phyloP scores from a whole-genome alignment of 1,140 invertebrate genomes.

The Drosophila parvula region DNA sequence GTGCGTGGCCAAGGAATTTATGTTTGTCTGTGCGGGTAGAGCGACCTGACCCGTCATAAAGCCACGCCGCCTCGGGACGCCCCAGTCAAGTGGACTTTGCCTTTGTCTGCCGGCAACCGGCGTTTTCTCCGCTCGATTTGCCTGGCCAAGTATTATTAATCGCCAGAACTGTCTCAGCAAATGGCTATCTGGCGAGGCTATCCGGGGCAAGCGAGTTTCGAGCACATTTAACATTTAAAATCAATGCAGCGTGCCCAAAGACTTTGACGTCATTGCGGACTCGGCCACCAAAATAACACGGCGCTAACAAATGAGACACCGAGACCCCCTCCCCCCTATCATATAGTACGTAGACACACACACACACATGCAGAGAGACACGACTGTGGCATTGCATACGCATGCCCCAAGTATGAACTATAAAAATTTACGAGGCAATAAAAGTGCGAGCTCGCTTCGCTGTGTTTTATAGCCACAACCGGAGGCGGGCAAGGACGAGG shows the following conservation, averaged over 20 bases:
- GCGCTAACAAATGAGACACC: slow-evolving; percentile 53
- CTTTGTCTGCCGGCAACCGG: slow-evolving; percentile 10
- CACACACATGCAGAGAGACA: slow-evolving; percentile 3
- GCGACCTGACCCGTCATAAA: slow-evolving; percentile 73
- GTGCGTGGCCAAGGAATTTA: slow-evolving; percentile 34
- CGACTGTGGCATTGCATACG: slow-evolving; percentile 54
- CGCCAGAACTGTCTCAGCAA: slow-evolving; percentile 29
- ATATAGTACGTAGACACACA: not conserved
- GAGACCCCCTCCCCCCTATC: not conserved
- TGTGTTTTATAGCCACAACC: slow-evolving; percentile 67
- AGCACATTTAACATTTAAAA: slow-evolving; percentile 63
- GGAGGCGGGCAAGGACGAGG: slow-evolving; percentile 2
- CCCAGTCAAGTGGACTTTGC: slow-evolving; percentile 29
- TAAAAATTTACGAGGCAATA: slow-evolving; percentile 84
- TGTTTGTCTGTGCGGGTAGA: slow-evolving; percentile 38
- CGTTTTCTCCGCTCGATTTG: not conserved
- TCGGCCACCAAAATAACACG: slow-evolving; percentile 50
- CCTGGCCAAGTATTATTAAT: slow-evolving; percentile 42
- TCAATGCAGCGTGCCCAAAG: slow-evolving; percentile 63
- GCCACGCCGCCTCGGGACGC: slow-evolving; percentile 17
- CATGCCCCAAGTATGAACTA: slow-evolving; percentile 77
- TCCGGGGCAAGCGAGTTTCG: not conserved
- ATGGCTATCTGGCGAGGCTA: not conserved
- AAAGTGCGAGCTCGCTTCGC: slow-evolving; percentile 76
- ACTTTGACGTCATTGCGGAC: slow-evolving; percentile 66